Evolutionary conservation across 1,140 invertebrate genomes (phyloP).

Genomic region (Scaptomyza graminum): DNA sequence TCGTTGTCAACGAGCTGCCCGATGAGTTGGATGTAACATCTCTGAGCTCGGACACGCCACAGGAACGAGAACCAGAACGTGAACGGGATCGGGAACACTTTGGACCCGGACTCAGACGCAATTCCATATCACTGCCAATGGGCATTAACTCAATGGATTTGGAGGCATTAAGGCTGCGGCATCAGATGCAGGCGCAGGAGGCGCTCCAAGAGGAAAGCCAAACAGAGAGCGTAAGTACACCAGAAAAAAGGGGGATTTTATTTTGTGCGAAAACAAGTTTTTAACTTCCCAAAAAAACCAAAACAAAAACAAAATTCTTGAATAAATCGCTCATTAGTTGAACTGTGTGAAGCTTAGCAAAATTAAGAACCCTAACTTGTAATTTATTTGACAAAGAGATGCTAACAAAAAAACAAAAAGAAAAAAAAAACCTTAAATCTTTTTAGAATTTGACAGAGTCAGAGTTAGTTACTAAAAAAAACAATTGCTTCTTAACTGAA

Average conservation of each 20-base stretch:
- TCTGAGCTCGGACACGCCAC: neutral
- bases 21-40: neutral
- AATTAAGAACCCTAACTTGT: neutral
- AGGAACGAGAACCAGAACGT: neutral
- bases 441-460: constrained; percentile 5
- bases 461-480: constrained; percentile 18
- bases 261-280: constrained; percentile 2
- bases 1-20: constrained; percentile 46
- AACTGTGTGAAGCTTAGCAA: constrained; percentile 11
- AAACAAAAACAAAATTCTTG: neutral
- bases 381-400: too few species aligned
- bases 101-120: constrained; percentile 60
- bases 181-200: constrained; percentile 78
- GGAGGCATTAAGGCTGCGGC: constrained; percentile 67
- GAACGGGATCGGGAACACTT: constrained; percentile 41
- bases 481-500: constrained; percentile 11
- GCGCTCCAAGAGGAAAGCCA: constrained; percentile 70
- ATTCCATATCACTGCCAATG: constrained; percentile 78
- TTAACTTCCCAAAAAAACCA: neutral
- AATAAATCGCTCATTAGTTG: constrained; percentile 25
- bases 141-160: constrained; percentile 76
- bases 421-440: too few species aligned
- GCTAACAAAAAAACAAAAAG: too few species aligned
- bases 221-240: constrained; percentile 66
- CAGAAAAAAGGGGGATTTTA: neutral